Conservation (phyloP, 2,888 invertebrate species). For the Lithodes maja region DNA sequence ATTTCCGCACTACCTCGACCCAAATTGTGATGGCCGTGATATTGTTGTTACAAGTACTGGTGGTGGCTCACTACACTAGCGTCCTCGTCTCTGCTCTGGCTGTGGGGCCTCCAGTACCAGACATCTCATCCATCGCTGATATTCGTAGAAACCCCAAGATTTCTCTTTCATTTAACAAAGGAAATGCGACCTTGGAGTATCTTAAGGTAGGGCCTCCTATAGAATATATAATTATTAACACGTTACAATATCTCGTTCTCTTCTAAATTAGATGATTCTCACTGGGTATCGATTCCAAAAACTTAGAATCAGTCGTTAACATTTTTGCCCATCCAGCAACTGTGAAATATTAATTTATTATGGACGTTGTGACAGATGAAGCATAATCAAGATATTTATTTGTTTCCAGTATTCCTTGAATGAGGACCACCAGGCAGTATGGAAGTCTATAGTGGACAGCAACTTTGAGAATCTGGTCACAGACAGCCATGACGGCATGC, state of each 20-base stretch:
- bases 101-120: constrained; percentile 15
- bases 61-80: constrained; percentile 39
- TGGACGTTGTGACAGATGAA: too few species aligned
- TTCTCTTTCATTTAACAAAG: neutral
- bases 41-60: constrained; percentile 7
- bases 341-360: too few species aligned
- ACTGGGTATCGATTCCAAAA: too few species aligned
- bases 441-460: neutral
- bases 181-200: neutral
- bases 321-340: too few species aligned
- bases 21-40: neutral
- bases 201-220: neutral
- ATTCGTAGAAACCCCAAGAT: neutral
- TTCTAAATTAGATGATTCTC: too few species aligned
- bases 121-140: constrained; percentile 11
- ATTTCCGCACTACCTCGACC: neutral
- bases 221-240: too few species aligned
- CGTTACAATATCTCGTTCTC: too few species aligned
- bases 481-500: constrained; percentile 1
- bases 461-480: neutral
- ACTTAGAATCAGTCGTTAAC: too few species aligned
- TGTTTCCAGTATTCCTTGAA: neutral
- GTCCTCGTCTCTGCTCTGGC: constrained; percentile 35
- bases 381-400: too few species aligned
- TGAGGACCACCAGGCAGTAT: neutral